Evolutionary conservation across 1,140 invertebrate genomes (phyloP).

Genomic region (Diabrotica virgifera): DNA sequence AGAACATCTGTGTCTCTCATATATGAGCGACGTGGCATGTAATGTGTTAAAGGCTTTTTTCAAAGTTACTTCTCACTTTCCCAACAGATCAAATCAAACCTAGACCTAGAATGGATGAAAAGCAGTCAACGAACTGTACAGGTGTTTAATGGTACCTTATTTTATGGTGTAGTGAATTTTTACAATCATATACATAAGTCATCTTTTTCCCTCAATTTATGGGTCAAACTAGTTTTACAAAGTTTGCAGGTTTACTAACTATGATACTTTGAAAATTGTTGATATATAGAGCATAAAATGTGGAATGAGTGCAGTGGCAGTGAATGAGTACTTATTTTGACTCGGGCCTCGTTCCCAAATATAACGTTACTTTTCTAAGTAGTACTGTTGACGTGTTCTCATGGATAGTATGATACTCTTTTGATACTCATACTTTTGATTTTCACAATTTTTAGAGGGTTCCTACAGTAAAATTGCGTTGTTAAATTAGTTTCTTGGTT

Average conservation of each 20-base stretch:
- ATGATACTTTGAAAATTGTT: slow-evolving; percentile 39
- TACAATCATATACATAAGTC: slow-evolving; percentile 32
- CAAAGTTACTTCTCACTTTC: slow-evolving; percentile 49
- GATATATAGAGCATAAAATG: slow-evolving; percentile 44
- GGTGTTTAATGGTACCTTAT: slow-evolving; percentile 44
- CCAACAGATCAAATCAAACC: slow-evolving; percentile 45
- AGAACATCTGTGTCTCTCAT: no score
- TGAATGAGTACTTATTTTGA: slow-evolving; percentile 33
- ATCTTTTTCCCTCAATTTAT: slow-evolving; percentile 12
- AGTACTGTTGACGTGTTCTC: slow-evolving; percentile 30
- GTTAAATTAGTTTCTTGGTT: background rate
- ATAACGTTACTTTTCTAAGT: slow-evolving; percentile 40
- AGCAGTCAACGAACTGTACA: slow-evolving; percentile 48
- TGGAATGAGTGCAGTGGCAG: slow-evolving; percentile 40
- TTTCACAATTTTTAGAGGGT: background rate
- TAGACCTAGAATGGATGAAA: slow-evolving; percentile 48
- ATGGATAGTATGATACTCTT: background rate
- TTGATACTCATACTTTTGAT: slow-evolving; percentile 9
- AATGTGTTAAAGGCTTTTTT: no score
- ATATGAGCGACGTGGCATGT: no score
- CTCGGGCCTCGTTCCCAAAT: slow-evolving; percentile 40
- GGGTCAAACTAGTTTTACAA: slow-evolving; percentile 11
- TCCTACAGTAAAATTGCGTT: background rate
- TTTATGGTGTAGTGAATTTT: slow-evolving; percentile 37
- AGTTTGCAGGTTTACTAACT: slow-evolving; percentile 32